Percentiles rank a stretch among this genome's conserved stretches.
These are phyloP conservation scores for Chinchilla lanigera DNA, from an alignment of 2,113 vertebrate species.

Conservation along the genomic window DNA sequence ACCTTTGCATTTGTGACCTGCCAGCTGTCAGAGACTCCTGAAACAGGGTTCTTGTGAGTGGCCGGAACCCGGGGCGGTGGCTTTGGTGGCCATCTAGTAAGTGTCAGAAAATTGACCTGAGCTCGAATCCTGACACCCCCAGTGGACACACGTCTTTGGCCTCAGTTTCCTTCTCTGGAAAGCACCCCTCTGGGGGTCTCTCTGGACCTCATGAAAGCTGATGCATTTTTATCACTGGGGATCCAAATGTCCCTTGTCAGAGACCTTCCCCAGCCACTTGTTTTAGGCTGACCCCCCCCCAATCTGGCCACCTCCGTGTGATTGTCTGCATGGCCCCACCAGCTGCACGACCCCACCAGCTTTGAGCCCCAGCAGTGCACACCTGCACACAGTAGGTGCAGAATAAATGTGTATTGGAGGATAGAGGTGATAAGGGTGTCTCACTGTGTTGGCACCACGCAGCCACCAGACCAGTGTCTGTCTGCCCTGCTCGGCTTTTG, in stretches of 20 bases:
- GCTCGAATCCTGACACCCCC: not conserved
- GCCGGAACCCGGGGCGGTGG: not conserved
- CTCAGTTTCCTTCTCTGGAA: slow-evolving; percentile 3
- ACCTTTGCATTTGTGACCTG: not conserved
- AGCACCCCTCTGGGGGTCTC: not conserved
- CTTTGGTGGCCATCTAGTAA: not conserved
- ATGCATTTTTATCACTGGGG: not conserved
- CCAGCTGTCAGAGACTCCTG: not conserved
- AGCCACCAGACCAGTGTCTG: not conserved
- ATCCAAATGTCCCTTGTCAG: not conserved
- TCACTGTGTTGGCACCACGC: rapidly evolving
- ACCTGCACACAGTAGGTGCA: not conserved
- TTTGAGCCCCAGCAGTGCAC: not conserved
- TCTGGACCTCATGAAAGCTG: not conserved
- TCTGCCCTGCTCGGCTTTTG: not conserved
- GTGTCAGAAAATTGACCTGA: not conserved
- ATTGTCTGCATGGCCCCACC: not conserved
- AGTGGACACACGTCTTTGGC: not conserved
- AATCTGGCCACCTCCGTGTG: too few relatives aligned
- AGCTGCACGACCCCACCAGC: too few relatives aligned
- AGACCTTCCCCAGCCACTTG: not conserved
- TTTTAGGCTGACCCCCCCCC: not conserved
- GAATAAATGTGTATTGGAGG: not conserved
- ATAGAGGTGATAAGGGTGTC: not conserved
- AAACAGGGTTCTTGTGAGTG: not conserved